Evolutionary conservation across 2,888 invertebrate species (phyloP).

Genomic region (Norana najaformis): DNA sequence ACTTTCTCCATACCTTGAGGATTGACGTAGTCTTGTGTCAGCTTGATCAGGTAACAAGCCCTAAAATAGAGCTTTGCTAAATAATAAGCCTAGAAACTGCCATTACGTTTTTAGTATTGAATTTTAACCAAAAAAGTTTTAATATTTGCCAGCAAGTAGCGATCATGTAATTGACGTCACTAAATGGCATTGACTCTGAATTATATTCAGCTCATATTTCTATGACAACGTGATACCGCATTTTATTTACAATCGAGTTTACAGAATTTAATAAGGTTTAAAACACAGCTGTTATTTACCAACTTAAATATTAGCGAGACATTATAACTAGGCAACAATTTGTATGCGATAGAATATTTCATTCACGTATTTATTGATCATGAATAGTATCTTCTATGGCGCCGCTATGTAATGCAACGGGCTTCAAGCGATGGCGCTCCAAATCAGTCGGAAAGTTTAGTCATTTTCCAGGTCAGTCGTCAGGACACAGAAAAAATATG

Average conservation of each 20-base stretch:
- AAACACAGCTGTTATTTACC: not conserved
- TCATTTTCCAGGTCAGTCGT: not conserved
- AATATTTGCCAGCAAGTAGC: too few species aligned
- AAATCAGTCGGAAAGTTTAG: not conserved
- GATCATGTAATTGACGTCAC: too few species aligned
- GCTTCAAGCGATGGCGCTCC: not conserved
- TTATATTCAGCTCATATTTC: not conserved
- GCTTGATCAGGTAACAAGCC: too few species aligned
- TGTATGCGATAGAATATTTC: not conserved
- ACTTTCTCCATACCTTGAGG: too few species aligned
- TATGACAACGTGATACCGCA: not conserved
- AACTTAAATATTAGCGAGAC: not conserved
- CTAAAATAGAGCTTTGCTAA: too few species aligned
- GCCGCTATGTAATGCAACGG: not conserved
- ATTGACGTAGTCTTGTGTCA: too few species aligned
- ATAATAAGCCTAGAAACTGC: too few species aligned
- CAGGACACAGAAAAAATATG: not conserved
- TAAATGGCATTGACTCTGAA: not conserved
- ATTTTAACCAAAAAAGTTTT: too few species aligned
- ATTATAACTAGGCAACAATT: not conserved
- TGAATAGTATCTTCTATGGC: not conserved
- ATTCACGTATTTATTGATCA: not conserved
- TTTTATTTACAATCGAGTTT: not conserved
- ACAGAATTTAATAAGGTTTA: not conserved
- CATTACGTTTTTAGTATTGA: too few species aligned